Conservation (phyloP, 2,113 vertebrate species). For the Ploceus nigricollis region DNA sequence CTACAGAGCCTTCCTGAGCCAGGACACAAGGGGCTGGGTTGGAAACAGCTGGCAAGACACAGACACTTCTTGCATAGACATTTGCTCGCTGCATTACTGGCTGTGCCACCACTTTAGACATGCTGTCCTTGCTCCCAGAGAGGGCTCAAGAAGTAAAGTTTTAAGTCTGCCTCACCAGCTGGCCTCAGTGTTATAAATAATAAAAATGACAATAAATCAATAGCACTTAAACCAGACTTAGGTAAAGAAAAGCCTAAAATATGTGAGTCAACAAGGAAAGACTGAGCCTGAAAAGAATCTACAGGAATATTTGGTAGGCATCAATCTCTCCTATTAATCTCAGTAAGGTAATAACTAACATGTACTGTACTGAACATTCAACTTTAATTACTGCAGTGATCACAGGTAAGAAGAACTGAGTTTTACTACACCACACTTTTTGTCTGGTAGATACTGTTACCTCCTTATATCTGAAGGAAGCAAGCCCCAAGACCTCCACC, state of each 20-base stretch:
- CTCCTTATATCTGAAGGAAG: background rate
- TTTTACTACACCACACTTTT: background rate
- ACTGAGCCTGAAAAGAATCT: background rate
- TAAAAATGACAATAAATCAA: background rate
- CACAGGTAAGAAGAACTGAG: background rate
- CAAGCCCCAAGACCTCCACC: background rate
- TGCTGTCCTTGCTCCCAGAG: background rate
- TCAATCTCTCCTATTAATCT: background rate
- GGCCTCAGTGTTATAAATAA: background rate
- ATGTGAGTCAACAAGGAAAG: background rate
- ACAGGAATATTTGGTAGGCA: background rate
- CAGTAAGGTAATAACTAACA: background rate
- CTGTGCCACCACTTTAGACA: background rate
- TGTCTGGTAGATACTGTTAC: background rate
- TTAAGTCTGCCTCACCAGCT: background rate
- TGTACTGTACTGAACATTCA: background rate
- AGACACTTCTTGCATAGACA: background rate
- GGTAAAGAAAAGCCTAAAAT: background rate
- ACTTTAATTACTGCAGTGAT: background rate
- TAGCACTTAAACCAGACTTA: background rate
- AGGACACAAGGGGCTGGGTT: fast-evolving
- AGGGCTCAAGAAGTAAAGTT: background rate
- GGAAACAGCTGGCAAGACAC: background rate
- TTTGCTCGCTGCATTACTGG: background rate
- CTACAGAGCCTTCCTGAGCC: background rate